Conservation (phyloP, 1,140 invertebrate species). For the Bradynema listronoti region DNA sequence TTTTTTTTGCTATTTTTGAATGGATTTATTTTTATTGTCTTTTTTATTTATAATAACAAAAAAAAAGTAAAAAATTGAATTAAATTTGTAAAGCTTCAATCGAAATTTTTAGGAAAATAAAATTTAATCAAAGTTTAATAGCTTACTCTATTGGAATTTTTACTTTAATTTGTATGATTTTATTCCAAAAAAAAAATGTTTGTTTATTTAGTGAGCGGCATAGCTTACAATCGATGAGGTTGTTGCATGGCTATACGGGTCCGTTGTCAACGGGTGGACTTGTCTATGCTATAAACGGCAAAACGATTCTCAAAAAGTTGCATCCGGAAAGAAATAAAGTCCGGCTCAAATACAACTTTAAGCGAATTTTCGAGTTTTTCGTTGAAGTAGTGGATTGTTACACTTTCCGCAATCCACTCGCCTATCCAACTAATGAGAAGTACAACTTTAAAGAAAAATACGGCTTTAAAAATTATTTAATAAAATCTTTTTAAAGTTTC, state of each 20-base stretch:
- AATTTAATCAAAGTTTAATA: no score
- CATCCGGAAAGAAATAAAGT: background rate
- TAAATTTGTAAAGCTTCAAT: no score
- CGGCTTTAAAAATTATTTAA: background rate
- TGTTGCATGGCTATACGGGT: slow-evolving; percentile 8
- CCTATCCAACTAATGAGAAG: slow-evolving; percentile 22
- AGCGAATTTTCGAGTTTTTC: slow-evolving; percentile 23
- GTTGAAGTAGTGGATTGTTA: slow-evolving; percentile 22
- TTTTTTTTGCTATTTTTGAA: background rate
- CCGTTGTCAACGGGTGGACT: slow-evolving; percentile 20
- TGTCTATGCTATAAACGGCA: slow-evolving; percentile 19
- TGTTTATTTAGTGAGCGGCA: no score
- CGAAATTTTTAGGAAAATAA: no score
- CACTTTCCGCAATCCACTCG: background rate
- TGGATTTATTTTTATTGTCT: no score
- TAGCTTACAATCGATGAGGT: no score
- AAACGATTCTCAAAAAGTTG: slow-evolving; percentile 6
- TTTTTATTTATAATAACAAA: no score
- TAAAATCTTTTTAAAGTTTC: background rate
- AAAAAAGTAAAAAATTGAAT: no score
- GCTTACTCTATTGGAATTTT: no score
- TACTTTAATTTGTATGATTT: background rate
- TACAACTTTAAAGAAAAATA: background rate
- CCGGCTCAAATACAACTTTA: slow-evolving; percentile 5
- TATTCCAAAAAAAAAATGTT: no score